Percentiles rank a stretch among this genome's conserved stretches.
phyloP scores from a whole-genome alignment of 1,140 invertebrate genomes.

The Babylonia areolata region DNA sequence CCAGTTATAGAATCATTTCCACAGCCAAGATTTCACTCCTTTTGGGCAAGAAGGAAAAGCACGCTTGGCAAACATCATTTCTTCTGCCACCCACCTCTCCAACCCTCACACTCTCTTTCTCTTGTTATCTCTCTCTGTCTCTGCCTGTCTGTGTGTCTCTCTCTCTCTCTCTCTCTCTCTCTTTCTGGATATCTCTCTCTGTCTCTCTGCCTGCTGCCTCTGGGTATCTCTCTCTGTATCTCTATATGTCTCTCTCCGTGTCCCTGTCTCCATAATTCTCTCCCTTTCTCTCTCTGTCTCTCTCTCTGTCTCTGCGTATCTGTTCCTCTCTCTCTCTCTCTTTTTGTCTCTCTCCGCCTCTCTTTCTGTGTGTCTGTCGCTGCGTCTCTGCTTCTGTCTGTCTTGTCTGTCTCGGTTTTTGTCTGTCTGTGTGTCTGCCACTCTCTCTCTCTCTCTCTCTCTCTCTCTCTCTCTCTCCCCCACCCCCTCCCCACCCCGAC shows the following conservation, averaged over 20 bases:
- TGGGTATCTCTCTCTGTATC: background rate
- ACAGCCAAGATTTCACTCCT: too few relatives aligned
- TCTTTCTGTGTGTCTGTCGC: background rate
- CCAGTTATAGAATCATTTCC: too few relatives aligned
- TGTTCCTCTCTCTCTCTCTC: background rate
- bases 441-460: conserved; percentile 11
- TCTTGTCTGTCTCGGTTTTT: background rate
- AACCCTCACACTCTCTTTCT: background rate
- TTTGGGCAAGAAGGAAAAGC: too few relatives aligned
- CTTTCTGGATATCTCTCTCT: background rate
- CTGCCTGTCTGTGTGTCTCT: background rate
- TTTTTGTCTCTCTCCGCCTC: background rate
- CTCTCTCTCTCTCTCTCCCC: background rate
- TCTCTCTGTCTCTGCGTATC: background rate
- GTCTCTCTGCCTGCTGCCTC: background rate
- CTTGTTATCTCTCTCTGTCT: background rate
- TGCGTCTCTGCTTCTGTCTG: background rate
- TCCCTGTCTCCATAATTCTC: background rate
- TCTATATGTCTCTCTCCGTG: too few relatives aligned
- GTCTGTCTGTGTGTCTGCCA: background rate
- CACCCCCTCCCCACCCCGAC: background rate
- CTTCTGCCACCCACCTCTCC: background rate
- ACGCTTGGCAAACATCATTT: too few relatives aligned
- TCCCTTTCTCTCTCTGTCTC: background rate
- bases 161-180: background rate